Evolutionary conservation across 2,113 vertebrate species (phyloP).

Genomic region (Alectura lathami): DNA sequence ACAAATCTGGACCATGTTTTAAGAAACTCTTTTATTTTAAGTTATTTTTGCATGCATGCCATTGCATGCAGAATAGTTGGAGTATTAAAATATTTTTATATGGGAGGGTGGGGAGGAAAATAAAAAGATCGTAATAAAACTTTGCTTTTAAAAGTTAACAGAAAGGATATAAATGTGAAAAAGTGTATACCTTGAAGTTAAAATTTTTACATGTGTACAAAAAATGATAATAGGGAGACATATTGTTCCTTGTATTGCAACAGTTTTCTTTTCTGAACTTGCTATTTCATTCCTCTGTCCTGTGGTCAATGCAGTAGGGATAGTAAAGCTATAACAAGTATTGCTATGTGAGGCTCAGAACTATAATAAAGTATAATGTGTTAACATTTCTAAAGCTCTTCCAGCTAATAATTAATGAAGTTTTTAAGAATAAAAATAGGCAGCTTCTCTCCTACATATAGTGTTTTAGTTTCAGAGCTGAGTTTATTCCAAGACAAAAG

Average conservation of each 20-base stretch:
- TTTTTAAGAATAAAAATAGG: background rate
- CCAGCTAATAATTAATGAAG: background rate
- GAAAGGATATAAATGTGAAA: background rate
- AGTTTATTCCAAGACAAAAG: background rate
- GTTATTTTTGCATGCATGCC: conserved; percentile 10
- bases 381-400: background rate
- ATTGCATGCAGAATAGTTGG: conserved; percentile 35
- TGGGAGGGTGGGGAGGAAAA: background rate
- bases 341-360: background rate
- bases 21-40: conserved; percentile 19
- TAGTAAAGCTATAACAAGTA: background rate
- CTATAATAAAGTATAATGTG: background rate
- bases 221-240: background rate
- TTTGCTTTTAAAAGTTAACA: background rate
- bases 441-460: background rate
- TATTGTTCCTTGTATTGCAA: background rate
- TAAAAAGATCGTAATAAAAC: background rate
- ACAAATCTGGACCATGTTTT: conserved; percentile 62
- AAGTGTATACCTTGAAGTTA: background rate
- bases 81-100: conserved; percentile 43
- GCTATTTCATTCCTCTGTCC: background rate
- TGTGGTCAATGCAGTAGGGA: background rate
- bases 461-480: background rate
- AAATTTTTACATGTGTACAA: background rate
- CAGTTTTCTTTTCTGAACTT: background rate